Evolutionary conservation across 2,113 vertebrate genomes (phyloP).

Genomic region (Tichodroma muraria): DNA sequence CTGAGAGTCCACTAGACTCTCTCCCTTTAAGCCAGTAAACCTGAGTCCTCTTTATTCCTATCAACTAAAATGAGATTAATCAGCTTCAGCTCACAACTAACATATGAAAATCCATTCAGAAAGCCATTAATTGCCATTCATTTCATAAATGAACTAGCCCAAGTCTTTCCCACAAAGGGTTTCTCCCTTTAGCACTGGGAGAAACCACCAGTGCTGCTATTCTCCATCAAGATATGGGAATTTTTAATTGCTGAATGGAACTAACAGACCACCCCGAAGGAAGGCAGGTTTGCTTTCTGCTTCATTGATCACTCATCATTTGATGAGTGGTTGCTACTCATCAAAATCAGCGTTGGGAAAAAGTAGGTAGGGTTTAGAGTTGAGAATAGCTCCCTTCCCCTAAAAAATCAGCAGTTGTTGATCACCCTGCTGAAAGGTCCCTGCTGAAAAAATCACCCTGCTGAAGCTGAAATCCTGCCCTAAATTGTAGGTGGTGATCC

Average conservation of each 20-base stretch:
- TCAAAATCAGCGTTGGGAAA: neutral
- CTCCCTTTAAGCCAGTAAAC: neutral
- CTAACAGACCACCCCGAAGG: neutral
- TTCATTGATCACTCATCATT: too few species aligned
- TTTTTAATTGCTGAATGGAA: neutral
- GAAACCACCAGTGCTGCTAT: neutral
- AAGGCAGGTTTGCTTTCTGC: neutral
- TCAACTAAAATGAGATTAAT: neutral
- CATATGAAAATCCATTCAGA: neutral
- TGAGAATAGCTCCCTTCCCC: neutral
- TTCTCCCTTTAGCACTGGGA: too few species aligned
- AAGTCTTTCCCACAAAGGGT: neutral
- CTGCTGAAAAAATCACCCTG: neutral
- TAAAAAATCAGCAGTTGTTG: neutral
- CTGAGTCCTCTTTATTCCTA: neutral
- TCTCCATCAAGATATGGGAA: neutral
- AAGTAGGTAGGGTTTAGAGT: neutral
- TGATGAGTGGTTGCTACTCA: neutral
- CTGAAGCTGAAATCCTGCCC: neutral
- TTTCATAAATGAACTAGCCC: neutral
- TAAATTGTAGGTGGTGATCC: neutral
- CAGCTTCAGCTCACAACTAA: neutral
- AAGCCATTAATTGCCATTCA: neutral
- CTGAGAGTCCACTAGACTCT: neutral
- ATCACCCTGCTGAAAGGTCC: neutral